phyloP scores from a whole-genome alignment of 2,113 vertebrate genomes.

The Lagopus muta region DNA sequence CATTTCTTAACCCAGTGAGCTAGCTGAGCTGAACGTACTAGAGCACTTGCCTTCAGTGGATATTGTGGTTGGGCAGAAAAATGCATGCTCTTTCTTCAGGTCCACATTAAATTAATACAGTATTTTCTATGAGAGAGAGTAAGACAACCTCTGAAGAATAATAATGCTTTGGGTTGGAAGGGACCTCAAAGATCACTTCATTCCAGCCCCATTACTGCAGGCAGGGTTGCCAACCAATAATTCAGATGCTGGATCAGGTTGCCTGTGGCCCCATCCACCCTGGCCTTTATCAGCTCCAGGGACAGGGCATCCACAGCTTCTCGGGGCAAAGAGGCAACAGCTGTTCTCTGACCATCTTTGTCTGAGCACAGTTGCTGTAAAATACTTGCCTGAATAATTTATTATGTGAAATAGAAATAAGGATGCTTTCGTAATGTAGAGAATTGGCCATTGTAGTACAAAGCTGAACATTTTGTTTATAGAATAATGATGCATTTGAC shows the following conservation, averaged over 20 bases:
- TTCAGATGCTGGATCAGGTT: too few species aligned
- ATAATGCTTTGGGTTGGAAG: too few species aligned
- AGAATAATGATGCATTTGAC: conserved; percentile 5
- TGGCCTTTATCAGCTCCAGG: too few species aligned
- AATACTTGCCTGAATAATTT: not conserved
- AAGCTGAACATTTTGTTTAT: not conserved
- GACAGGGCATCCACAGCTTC: too few species aligned
- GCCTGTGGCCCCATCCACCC: too few species aligned
- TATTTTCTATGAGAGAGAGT: not conserved
- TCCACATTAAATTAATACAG: not conserved
- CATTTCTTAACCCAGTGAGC: not conserved
- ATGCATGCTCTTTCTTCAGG: not conserved
- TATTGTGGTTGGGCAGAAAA: not conserved
- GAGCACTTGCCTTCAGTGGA: not conserved
- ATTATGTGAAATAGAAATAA: not conserved
- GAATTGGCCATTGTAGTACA: not conserved
- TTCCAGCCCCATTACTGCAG: too few species aligned
- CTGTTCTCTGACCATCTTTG: not conserved
- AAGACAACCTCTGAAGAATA: not conserved
- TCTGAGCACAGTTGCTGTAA: not conserved
- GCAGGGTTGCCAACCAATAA: too few species aligned
- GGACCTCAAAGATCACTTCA: too few species aligned
- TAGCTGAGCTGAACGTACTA: not conserved
- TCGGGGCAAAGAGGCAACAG: not conserved
- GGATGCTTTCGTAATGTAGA: not conserved